Evolutionary conservation across 2,797 vertebrate genomes (phyloP).

Genomic region (Falco biarmicus): DNA sequence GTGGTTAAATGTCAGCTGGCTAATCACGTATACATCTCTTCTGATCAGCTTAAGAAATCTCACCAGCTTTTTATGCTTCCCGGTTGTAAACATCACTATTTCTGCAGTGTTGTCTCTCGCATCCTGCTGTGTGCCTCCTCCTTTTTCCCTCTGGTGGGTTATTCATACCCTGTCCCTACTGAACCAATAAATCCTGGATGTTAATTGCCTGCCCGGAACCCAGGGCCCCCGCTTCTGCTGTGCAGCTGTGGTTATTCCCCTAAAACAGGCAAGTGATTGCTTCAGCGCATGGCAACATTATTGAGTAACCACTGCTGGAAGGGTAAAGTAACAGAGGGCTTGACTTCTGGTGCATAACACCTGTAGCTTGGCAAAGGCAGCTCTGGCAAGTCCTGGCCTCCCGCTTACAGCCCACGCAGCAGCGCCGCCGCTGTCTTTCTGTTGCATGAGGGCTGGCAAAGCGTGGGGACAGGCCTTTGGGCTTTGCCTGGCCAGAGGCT

Average conservation of each 20-base stretch:
- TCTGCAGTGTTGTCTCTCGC: neutral
- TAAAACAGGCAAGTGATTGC: neutral
- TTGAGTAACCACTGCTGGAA: neutral
- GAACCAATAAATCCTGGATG: neutral
- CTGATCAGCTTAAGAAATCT: neutral
- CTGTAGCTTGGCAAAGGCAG: neutral
- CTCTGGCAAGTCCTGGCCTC: neutral
- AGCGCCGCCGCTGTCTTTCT: neutral
- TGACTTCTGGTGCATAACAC: neutral
- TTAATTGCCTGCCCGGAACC: neutral
- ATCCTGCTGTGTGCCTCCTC: neutral
- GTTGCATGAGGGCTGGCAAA: neutral
- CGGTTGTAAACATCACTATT: neutral
- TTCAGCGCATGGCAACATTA: accelerated
- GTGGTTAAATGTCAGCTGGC: neutral
- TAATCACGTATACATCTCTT: neutral
- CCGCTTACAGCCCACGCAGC: neutral
- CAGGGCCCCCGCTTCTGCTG: accelerated
- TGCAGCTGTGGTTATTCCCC: neutral
- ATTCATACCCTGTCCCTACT: neutral
- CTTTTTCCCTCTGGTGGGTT: neutral
- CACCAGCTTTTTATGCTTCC: neutral
- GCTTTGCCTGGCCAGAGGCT: neutral
- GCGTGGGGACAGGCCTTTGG: accelerated
- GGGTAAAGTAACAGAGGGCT: neutral